These are phyloP conservation scores for Pseudomyrmex gracilis DNA, from an alignment of 1,140 invertebrate species.

Conservation along the genomic window DNA sequence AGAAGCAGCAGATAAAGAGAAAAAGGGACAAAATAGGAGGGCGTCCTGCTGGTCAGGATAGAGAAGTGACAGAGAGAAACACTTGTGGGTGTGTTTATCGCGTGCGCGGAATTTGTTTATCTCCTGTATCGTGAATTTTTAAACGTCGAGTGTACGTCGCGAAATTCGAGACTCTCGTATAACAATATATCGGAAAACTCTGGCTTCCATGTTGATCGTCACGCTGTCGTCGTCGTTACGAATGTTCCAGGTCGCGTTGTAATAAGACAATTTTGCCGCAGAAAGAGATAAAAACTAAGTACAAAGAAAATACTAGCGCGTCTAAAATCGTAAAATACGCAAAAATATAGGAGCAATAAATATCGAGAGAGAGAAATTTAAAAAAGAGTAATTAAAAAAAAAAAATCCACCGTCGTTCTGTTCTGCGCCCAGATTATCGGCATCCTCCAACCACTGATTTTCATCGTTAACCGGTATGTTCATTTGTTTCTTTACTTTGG, in stretches of 20 bases:
- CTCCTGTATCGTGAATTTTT: slow-evolving; percentile 44
- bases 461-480: slow-evolving; percentile 86
- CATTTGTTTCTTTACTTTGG: slow-evolving; percentile 84
- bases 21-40: slow-evolving; percentile 47
- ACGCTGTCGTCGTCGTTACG: slow-evolving; percentile 10
- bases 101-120: slow-evolving; percentile 65
- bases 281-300: background rate
- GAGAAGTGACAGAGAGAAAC: slow-evolving; percentile 57
- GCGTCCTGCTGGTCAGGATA: slow-evolving; percentile 58
- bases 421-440: slow-evolving; percentile 82
- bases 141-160: slow-evolving; percentile 7
- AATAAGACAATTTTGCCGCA: background rate
- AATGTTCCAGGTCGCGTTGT: slow-evolving; percentile 9
- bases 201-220: slow-evolving; percentile 34
- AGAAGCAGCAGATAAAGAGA: slow-evolving; percentile 50
- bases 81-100: slow-evolving; percentile 62
- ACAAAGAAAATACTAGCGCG: slow-evolving; percentile 31
- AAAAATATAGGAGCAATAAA: background rate
- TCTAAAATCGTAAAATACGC: background rate
- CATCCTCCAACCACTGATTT: slow-evolving; percentile 84
- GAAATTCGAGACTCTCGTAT: slow-evolving; percentile 36
- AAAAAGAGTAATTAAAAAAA: slow-evolving; percentile 42
- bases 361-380: slow-evolving; percentile 2
- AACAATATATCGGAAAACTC: background rate
- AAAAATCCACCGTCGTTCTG: slow-evolving; percentile 77